Conservation (phyloP, 2,888 invertebrate species). For the Nymphalis polychloros region DNA sequence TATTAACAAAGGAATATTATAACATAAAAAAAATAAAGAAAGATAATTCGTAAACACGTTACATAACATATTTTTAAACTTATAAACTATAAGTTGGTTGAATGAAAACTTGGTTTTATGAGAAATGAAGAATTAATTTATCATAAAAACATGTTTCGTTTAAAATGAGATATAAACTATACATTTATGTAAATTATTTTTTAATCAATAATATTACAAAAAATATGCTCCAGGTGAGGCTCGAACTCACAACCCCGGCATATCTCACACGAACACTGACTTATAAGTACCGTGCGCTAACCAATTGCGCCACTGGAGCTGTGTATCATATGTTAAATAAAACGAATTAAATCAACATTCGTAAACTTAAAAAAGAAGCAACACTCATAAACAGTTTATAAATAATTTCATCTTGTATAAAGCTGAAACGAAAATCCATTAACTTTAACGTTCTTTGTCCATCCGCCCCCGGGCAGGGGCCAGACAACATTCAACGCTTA, state of each 20-base stretch:
- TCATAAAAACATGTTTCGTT: too few species aligned
- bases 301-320: constrained; percentile 92
- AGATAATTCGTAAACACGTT: too few species aligned
- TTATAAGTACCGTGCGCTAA: constrained; percentile 99
- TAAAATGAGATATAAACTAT: too few species aligned
- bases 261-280: constrained; percentile 96
- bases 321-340: neutral
- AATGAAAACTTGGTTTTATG: too few species aligned
- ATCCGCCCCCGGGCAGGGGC: constrained; percentile 7
- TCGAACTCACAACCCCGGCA: constrained; percentile 99
- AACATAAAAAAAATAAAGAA: too few species aligned
- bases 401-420: neutral
- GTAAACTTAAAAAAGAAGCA: neutral
- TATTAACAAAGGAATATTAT: too few species aligned
- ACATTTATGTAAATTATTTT: too few species aligned
- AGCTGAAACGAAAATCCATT: constrained; percentile 1
- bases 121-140: too few species aligned
- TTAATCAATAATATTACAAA: constrained; percentile 44
- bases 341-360: neutral
- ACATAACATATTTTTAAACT: too few species aligned
- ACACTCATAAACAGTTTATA: neutral
- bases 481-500: constrained; percentile 13
- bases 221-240: constrained; percentile 98
- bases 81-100: too few species aligned
- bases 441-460: constrained; percentile 7